Base-by-base conservation (phyloP, 2,888 invertebrate genomes). In the Aphidoletes aphidimyza region DNA sequence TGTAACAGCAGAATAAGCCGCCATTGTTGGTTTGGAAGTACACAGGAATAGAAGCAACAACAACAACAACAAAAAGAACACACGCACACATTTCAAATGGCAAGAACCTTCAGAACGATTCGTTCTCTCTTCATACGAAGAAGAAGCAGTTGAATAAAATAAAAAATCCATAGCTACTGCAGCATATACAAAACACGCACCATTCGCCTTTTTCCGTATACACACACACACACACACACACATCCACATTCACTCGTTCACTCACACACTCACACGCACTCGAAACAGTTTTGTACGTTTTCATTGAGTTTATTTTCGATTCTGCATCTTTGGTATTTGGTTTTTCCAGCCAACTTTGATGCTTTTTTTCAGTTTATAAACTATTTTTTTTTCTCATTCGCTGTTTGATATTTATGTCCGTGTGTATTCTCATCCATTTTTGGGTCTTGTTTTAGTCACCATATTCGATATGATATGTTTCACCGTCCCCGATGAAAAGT, bases 91-190 rank as follows among this genome's bases (percentile, higher is more conserved):
- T 37, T 19, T 81, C n/a, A 8, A 81, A 81, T 14, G 69, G 26
- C 30, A 81, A 81, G 81, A 81, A 81, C 81, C 81, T 81, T 81
- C 81, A 81, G 81, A 81, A 81, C 37, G 37, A 69, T 69, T 30
- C 69, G 19, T n/a, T n/a, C n/a, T n/a, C n/a, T n/a, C n/a, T n/a
- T n/a, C n/a, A n/a, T n/a, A n/a, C n/a, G n/a, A n/a, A n/a, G n/a
- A n/a, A n/a, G n/a, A n/a, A n/a, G n/a, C n/a, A n/a, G n/a, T n/a
- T n/a, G n/a, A n/a, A n/a, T n/a, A n/a, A n/a, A n/a, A n/a, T n/a
- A 19, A 47, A 69, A 69, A 69, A 69, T 69, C 69, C 69, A 54
- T 54, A 54, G 54, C 54, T 54, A 54, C 54, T 54, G 54, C 78
- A 81, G 81, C 37, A 81, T 81, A 81, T 11, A 37, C 81, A 81